These are phyloP conservation scores for Agrochola macilenta DNA, from an alignment of 2,888 invertebrate species.

Conservation along the genomic window DNA sequence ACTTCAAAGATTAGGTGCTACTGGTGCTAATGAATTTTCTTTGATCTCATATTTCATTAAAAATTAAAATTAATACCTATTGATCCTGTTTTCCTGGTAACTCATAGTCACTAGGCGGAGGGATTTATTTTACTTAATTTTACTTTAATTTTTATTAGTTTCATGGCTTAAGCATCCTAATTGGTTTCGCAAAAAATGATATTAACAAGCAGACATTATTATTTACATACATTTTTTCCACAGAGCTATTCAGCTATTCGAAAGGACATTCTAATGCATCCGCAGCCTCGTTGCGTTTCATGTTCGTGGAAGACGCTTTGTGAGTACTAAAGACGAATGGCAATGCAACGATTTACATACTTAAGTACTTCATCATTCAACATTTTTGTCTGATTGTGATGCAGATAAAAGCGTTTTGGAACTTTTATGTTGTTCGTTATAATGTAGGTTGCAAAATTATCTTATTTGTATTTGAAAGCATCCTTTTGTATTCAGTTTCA, in stretches of 20 bases:
- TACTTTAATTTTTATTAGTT: not conserved
- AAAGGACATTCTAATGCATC: constrained; percentile 30
- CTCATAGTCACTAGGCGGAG: not conserved
- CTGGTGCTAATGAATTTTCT: constrained; percentile 25
- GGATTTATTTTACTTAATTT: constrained; percentile 16
- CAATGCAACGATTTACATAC: constrained; percentile 46
- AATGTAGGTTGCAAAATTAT: constrained; percentile 27
- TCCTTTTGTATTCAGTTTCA: constrained; percentile 32
- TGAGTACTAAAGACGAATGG: constrained; percentile 15
- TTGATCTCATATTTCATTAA: constrained; percentile 34
- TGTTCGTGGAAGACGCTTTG: constrained; percentile 43
- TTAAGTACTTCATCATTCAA: constrained; percentile 44
- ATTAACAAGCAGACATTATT: no score
- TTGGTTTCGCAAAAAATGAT: no score
- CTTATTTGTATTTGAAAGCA: constrained; percentile 26
- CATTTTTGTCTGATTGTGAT: constrained; percentile 45
- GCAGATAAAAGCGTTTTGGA: constrained; percentile 33
- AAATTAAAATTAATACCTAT: constrained; percentile 18
- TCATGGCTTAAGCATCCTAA: not conserved
- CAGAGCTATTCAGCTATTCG: not conserved
- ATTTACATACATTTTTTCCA: no score
- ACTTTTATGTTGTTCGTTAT: constrained; percentile 20
- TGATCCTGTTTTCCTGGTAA: constrained; percentile 28
- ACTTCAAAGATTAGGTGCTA: constrained; percentile 18
- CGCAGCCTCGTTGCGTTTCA: constrained; percentile 29